Conservation (phyloP, 2,888 invertebrate species). For the Steinernema carpocapsae region DNA sequence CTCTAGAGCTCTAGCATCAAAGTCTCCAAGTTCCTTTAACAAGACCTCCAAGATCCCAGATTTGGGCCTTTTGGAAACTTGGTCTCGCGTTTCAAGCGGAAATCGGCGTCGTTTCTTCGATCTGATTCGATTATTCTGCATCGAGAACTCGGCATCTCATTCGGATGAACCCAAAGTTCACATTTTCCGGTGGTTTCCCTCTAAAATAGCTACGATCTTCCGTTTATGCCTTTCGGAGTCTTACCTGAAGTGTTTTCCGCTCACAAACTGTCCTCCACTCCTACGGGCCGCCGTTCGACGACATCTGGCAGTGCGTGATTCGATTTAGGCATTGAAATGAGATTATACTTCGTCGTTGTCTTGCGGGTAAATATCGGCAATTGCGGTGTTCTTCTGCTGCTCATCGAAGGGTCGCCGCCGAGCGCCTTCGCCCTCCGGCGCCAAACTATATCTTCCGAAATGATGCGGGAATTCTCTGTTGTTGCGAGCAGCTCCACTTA, state of each 20-base stretch:
- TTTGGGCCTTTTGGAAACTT: no score
- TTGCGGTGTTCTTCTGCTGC: slow-evolving; percentile 1
- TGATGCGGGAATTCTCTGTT: not conserved
- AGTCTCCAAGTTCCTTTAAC: no score
- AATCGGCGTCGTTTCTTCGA: no score
- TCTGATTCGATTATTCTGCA: no score
- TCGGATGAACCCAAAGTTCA: no score
- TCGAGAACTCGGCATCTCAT: no score
- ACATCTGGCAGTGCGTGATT: slow-evolving; percentile 28
- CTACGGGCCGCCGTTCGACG: not conserved
- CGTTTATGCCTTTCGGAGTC: no score
- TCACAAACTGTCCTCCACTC: not conserved
- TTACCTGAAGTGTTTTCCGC: not conserved
- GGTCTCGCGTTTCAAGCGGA: no score
- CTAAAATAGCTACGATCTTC: no score
- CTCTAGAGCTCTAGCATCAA: no score
- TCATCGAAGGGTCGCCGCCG: not conserved
- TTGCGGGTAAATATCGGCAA: slow-evolving; percentile 9
- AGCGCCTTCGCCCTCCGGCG: not conserved
- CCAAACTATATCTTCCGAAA: slow-evolving; percentile 22
- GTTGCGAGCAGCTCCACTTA: not conserved
- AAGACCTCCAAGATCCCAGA: no score
- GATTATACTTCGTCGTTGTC: slow-evolving; percentile 33
- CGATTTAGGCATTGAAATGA: slow-evolving; percentile 5
- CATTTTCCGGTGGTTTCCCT: no score